A percentile compares a stretch with the other conserved stretches of the same genome.
Conservation (phyloP, 2,888 invertebrate species). For the Dasysyrphus albostriatus region DNA sequence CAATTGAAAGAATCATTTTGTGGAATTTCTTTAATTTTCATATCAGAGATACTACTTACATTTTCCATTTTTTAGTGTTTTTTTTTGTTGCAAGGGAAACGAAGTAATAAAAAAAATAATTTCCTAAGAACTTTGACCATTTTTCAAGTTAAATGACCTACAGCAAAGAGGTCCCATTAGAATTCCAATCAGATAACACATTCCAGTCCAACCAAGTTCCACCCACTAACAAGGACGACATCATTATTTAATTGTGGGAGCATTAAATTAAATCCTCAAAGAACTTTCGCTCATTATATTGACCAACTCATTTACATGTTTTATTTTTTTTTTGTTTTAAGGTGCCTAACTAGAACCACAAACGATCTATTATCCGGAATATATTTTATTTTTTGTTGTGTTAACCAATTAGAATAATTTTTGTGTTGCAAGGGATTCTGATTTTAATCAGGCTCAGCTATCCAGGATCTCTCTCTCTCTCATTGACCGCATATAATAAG, state of each 20-base stretch:
- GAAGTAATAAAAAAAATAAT: conserved; percentile 44
- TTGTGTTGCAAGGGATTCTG: conserved; percentile 43
- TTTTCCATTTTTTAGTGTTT: conserved; percentile 1
- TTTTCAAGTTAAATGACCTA: conserved; percentile 65
- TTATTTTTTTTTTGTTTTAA: conserved; percentile 8
- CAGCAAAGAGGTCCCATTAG: conserved; percentile 32
- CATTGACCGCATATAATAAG: not conserved
- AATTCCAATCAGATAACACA: conserved; percentile 53
- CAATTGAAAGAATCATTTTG: conserved; percentile 54
- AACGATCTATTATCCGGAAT: conserved; percentile 34
- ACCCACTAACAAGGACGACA: conserved; percentile 36
- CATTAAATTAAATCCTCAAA: conserved; percentile 13
- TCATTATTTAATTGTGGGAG: conserved; percentile 56
- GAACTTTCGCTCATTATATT: conserved; percentile 22
- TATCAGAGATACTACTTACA: conserved; percentile 30
- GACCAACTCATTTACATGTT: conserved; percentile 34
- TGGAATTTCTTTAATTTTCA: conserved; percentile 42
- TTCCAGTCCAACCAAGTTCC: not conserved
- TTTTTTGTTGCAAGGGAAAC: conserved; percentile 1
- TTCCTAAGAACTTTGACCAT: conserved; percentile 48
- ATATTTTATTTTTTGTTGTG: conserved; percentile 1
- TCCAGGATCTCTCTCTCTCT: not conserved
- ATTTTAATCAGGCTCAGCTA: conserved; percentile 42
- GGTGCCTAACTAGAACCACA: conserved; percentile 4
- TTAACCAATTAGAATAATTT: conserved; percentile 65